Conservation (phyloP, 2,888 invertebrate genomes). For the Drosophila percnosoma region DNA sequence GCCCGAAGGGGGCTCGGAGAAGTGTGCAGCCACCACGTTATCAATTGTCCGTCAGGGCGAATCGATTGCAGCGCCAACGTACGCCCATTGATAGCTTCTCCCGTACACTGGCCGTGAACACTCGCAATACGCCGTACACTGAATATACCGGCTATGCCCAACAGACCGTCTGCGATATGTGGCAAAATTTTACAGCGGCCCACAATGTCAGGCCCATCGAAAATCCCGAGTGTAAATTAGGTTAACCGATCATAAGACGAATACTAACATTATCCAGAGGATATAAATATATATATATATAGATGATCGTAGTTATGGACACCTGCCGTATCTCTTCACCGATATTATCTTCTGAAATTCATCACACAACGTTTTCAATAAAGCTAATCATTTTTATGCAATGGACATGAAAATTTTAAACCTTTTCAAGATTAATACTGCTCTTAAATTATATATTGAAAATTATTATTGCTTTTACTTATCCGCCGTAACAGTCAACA, state of each 20-base stretch:
- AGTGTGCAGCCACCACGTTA: constrained; percentile 32
- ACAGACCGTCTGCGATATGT: constrained; percentile 30
- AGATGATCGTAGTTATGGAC: neutral
- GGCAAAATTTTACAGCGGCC: constrained; percentile 26
- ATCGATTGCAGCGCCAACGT: neutral
- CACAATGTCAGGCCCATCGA: constrained; percentile 11
- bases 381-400: neutral
- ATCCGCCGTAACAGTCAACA: no score
- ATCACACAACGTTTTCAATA: neutral
- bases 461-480: no score
- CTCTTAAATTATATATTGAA: neutral
- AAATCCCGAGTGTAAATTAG: neutral
- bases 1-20: neutral
- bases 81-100: constrained; percentile 40
- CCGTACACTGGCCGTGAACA: constrained; percentile 8
- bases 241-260: neutral
- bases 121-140: constrained; percentile 23
- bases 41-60: neutral
- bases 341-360: neutral
- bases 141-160: constrained; percentile 43
- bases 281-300: neutral
- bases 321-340: neutral
- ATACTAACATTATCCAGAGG: neutral
- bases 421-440: neutral
- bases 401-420: neutral